A percentile compares a stretch with the other conserved stretches of the same genome.
These are phyloP conservation scores for Pachycephala philippinensis DNA, from an alignment of 2,113 vertebrate species.

Conservation along the genomic window DNA sequence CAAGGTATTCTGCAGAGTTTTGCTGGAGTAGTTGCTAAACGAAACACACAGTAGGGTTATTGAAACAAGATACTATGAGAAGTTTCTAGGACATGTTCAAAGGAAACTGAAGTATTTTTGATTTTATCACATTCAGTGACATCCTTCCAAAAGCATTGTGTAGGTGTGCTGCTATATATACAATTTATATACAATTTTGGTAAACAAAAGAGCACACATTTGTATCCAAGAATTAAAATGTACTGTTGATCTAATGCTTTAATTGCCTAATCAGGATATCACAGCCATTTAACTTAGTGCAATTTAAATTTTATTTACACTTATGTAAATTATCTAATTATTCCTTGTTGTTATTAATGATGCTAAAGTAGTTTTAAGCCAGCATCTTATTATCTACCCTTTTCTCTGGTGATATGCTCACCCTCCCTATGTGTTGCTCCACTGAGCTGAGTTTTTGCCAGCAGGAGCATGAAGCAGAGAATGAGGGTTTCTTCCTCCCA, in stretches of 20 bases:
- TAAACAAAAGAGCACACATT: background rate
- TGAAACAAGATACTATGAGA: conserved; percentile 17
- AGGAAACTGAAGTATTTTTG: background rate
- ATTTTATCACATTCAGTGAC: background rate
- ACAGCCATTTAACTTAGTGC: background rate
- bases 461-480: background rate
- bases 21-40: background rate
- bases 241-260: background rate
- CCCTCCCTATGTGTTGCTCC: background rate
- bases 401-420: background rate
- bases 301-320: background rate
- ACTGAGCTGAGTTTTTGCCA: background rate
- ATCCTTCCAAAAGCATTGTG: background rate
- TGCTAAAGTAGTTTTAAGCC: background rate
- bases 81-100: background rate
- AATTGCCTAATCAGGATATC: background rate
- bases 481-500: background rate
- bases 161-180: background rate
- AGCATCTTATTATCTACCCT: background rate
- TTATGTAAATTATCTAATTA: background rate
- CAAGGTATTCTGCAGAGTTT: conserved; percentile 45
- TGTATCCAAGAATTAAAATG: background rate
- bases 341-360: background rate
- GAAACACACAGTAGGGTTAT: background rate
- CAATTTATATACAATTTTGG: background rate